Base-by-base conservation (phyloP, 37 sponge, comb jelly and placozoan species). In the Chondrosia reniformis region DNA sequence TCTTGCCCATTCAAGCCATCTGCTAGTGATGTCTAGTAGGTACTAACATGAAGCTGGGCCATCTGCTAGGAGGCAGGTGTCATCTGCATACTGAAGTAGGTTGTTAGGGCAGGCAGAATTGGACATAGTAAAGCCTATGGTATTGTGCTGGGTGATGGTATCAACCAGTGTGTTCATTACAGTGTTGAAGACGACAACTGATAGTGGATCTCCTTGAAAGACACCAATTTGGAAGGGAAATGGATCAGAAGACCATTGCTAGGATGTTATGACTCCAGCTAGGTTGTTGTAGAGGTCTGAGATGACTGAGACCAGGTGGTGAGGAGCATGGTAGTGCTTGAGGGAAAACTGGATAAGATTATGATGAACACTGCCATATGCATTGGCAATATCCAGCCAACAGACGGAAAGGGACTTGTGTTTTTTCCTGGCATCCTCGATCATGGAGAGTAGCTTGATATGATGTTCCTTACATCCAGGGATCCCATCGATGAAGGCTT, bases 331-430 rank as follows among this genome's bases (percentile, higher is more conserved):
- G 45, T 81, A 81, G 74, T 80, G 81, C 10, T 56, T 4, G n/a
- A 81, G 58, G 74, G 81, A 32, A 44, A 73, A 81, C 42, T 38
- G 40, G 1, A 81, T 81, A 13, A 81, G 74, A 17, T 38, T 2
- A 40, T 81, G 81, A 33, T 69, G 81, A 21, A 81, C 81, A 69
- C 81, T 69, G 25, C 81, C 81, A 57, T 81, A 81, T 0, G 81
- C 81, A 57, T 81, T 81, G 25, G 74, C 74, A 40, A 81, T 33
- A 40, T 81, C 81, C 73, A 81, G 42, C 81, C 81, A 81, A 31
- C 72, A 69, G 6, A 72, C 40, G 24, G 74, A 19, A 10, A 57
- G 15, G 4, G 72, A 54, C 45, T 59, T 55, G 44, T 74, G 74
- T 44, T 81, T 72, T 6, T 4, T 39, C 30, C 57, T 58, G 1